These are phyloP conservation scores for Orussus abietinus DNA, from an alignment of 1,140 invertebrate species.

Conservation along the genomic window DNA sequence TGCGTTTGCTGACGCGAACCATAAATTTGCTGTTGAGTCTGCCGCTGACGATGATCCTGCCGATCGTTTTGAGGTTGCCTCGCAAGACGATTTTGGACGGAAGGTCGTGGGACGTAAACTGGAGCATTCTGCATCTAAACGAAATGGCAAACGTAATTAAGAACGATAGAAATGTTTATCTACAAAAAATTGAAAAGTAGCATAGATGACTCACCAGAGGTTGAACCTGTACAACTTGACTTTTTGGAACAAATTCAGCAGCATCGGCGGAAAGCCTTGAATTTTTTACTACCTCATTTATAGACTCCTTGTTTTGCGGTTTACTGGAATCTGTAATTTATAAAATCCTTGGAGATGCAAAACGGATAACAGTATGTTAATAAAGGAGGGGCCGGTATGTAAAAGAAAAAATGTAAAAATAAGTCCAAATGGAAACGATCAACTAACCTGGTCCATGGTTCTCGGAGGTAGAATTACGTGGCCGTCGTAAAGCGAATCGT, in stretches of 20 bases:
- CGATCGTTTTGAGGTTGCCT: constrained; percentile 17
- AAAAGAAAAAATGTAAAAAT: no score
- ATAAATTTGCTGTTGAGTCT: constrained; percentile 13
- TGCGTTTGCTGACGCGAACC: constrained; percentile 5
- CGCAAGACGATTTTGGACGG: constrained; percentile 32
- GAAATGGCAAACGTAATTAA: constrained; percentile 1
- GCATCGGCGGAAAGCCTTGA: constrained; percentile 34
- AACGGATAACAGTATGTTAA: no score
- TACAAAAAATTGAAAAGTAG: not conserved
- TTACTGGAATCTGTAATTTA: no score
- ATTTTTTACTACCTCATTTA: constrained; percentile 32
- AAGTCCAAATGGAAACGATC: no score
- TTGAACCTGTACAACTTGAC: constrained; percentile 9
- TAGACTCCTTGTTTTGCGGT: no score
- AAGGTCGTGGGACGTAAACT: constrained; percentile 6
- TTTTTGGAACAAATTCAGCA: constrained; percentile 35
- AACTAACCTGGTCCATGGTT: no score
- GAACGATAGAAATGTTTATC: not conserved
- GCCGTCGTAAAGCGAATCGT: no score
- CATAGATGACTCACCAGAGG: constrained; percentile 11
- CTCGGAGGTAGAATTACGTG: no score
- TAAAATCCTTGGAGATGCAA: no score
- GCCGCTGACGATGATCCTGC: constrained; percentile 12
- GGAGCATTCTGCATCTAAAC: constrained; percentile 1
- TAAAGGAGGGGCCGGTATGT: no score